Evolutionary conservation across 2,888 invertebrate species (phyloP).

Genomic region (Buathra laborator): DNA sequence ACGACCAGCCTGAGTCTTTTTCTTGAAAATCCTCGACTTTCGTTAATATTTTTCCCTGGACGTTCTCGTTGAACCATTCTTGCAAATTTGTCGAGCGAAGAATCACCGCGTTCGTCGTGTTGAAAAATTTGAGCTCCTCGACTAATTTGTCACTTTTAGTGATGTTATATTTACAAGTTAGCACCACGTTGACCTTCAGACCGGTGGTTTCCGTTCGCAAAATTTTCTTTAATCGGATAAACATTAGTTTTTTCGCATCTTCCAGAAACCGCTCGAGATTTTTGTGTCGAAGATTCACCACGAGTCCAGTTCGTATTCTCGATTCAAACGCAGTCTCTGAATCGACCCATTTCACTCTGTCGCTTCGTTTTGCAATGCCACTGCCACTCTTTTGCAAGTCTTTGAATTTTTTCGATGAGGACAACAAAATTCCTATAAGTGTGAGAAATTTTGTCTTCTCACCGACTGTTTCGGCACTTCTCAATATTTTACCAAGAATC

Average conservation of each 20-base stretch:
- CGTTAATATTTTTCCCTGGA: conserved; percentile 27
- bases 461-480: background rate
- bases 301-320: conserved; percentile 44
- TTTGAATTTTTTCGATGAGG: background rate
- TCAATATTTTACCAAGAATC: background rate
- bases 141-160: conserved; percentile 9
- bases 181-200: conserved; percentile 42
- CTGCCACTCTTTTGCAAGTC: background rate
- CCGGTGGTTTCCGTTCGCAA: background rate
- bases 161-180: conserved; percentile 31
- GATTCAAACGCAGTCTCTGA: conserved; percentile 16
- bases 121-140: conserved; percentile 48
- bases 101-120: conserved; percentile 34
- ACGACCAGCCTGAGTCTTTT: conserved; percentile 65
- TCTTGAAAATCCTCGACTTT: conserved; percentile 63
- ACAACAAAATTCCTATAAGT: background rate
- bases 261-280: conserved; percentile 30
- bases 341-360: conserved; percentile 20
- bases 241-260: conserved; percentile 18
- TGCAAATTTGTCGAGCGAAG: conserved; percentile 5
- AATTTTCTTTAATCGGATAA: background rate
- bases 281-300: conserved; percentile 49
- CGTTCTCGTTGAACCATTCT: conserved; percentile 8
- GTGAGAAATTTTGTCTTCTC: background rate
- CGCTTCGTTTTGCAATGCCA: background rate